A percentile compares a stretch with the other conserved stretches of the same genome.
phyloP scores from a whole-genome alignment of 2,888 invertebrate genomes.

The Abrostola triplasia region DNA sequence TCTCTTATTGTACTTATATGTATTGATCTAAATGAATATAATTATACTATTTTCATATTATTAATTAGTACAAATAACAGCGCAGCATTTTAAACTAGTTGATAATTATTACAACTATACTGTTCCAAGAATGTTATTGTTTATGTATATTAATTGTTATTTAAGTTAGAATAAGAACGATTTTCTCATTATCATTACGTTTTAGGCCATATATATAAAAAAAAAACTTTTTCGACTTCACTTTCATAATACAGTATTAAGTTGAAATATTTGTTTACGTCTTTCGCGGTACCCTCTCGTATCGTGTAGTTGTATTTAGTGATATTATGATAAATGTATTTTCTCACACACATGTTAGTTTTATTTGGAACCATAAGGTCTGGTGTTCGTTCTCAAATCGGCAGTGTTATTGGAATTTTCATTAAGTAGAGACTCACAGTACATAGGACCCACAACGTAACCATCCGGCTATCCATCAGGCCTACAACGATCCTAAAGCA shows the following conservation, averaged over 20 bases:
- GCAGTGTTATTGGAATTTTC: too few species aligned
- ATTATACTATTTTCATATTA: background rate
- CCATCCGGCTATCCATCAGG: too few species aligned
- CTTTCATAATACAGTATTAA: constrained; percentile 40
- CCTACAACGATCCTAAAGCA: too few species aligned
- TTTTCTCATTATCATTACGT: constrained; percentile 20
- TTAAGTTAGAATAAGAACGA: background rate
- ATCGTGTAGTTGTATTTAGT: constrained; percentile 24
- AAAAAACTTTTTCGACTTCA: constrained; percentile 8
- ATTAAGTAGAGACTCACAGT: too few species aligned
- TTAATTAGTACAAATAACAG: constrained; percentile 7
- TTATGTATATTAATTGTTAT: constrained; percentile 4
- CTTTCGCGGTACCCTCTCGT: constrained; percentile 1
- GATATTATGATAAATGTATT: constrained; percentile 40
- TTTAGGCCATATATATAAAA: background rate
- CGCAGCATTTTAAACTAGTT: constrained; percentile 30
- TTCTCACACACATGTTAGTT: constrained; percentile 27
- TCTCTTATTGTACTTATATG: too few species aligned
- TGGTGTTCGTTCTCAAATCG: too few species aligned
- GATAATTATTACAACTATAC: background rate
- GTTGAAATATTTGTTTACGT: constrained; percentile 16
- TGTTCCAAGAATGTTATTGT: constrained; percentile 9
- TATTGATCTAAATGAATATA: background rate
- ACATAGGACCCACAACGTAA: too few species aligned
- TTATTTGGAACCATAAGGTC: constrained; percentile 5